A percentile compares a stretch with the other conserved stretches of the same genome.
Evolutionary conservation across 2,888 invertebrate species (phyloP).

Genomic region (Belgica antarctica): DNA sequence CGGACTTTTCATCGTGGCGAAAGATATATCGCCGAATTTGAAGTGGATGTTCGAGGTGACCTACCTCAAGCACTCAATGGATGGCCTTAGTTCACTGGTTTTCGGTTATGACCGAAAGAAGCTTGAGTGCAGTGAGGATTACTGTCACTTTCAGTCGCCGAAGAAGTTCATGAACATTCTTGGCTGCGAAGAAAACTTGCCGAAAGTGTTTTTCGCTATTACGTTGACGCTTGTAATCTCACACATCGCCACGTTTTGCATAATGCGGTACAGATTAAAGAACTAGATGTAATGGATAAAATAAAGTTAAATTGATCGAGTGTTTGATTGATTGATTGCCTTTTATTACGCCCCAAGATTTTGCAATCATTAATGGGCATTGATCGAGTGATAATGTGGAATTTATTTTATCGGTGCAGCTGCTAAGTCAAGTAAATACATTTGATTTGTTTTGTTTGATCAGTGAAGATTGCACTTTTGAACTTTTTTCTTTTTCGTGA

Average conservation of each 20-base stretch:
- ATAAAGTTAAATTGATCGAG: too few relatives aligned
- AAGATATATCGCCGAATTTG: slow-evolving; percentile 73
- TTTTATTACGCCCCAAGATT: too few relatives aligned
- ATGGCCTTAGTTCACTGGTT: slow-evolving; percentile 75
- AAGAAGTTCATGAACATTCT: slow-evolving; percentile 69
- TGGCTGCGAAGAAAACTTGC: slow-evolving; percentile 68
- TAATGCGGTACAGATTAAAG: slow-evolving; percentile 64
- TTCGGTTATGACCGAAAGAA: slow-evolving; percentile 77
- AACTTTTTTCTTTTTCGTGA: too few relatives aligned
- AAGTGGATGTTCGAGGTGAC: slow-evolving; percentile 86
- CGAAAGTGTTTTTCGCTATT: slow-evolving; percentile 65
- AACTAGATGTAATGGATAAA: too few relatives aligned
- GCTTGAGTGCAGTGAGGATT: slow-evolving; percentile 70
- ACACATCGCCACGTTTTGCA: slow-evolving; percentile 64
- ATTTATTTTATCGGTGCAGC: too few relatives aligned
- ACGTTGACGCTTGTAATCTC: slow-evolving; percentile 63
- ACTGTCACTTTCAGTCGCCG: slow-evolving; percentile 73
- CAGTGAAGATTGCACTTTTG: too few relatives aligned
- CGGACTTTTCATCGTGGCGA: slow-evolving; percentile 84
- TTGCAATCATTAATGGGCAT: too few relatives aligned
- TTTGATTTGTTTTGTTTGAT: too few relatives aligned
- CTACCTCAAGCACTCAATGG: slow-evolving; percentile 84
- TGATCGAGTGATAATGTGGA: too few relatives aligned
- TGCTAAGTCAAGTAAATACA: too few relatives aligned
- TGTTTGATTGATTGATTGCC: too few relatives aligned